Evolutionary conservation across 2,888 invertebrate species (phyloP).

Genomic region (Neoaliturus tenellus): DNA sequence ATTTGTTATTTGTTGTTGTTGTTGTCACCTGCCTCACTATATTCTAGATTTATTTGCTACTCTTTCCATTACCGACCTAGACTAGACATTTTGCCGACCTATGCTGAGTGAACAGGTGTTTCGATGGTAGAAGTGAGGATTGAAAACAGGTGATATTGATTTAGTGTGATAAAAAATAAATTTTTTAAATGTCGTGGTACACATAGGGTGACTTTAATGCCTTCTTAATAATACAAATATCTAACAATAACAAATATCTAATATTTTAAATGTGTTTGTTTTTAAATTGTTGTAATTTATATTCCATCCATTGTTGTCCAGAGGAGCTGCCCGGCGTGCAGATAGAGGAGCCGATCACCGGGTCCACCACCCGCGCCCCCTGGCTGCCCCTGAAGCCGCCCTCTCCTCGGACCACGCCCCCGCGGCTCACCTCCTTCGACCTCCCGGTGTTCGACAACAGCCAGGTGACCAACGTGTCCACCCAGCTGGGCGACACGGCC

Average conservation of each 20-base stretch:
- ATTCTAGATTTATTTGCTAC: no score
- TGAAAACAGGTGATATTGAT: no score
- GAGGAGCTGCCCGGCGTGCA: constrained; percentile 42
- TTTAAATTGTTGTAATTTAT: no score
- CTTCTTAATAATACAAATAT: neutral
- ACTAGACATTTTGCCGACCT: no score
- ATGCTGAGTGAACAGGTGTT: no score
- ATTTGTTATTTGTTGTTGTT: no score
- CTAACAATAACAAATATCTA: no score
- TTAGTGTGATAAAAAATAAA: neutral
- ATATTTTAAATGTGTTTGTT: no score
- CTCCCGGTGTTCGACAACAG: constrained; percentile 77
- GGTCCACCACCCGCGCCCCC: constrained; percentile 47
- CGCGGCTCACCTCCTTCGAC: constrained; percentile 57
- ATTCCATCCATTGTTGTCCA: neutral
- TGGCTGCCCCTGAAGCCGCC: constrained; percentile 44
- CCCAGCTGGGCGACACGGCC: constrained; percentile 85
- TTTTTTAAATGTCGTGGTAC: neutral
- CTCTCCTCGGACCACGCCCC: constrained; percentile 45
- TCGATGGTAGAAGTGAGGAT: no score
- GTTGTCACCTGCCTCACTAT: no score
- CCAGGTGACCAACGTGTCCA: constrained; percentile 81
- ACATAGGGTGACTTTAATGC: neutral
- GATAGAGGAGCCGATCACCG: constrained; percentile 44
- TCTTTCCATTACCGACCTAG: no score